These are phyloP conservation scores for Nezara viridula DNA, from an alignment of 2,888 invertebrate genomes.

Conservation along the genomic window DNA sequence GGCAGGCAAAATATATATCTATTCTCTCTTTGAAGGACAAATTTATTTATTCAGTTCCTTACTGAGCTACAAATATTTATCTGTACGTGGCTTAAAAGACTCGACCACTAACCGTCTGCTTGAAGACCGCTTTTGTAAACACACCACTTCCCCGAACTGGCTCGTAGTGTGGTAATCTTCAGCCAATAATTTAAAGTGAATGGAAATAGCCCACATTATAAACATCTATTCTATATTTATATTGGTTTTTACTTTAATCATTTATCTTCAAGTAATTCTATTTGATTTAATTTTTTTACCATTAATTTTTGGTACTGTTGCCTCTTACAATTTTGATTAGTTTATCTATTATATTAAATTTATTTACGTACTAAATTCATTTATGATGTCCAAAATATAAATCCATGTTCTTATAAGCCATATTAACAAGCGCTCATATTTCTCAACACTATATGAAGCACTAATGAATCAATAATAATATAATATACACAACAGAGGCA, in stretches of 20 bases:
- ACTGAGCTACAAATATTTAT: neutral
- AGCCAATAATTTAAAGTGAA: neutral
- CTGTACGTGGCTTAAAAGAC: neutral
- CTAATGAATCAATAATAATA: too few relatives aligned
- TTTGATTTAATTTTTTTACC: too few relatives aligned
- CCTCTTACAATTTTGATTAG: too few relatives aligned
- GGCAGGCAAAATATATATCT: neutral
- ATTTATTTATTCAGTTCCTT: slow-evolving; percentile 20
- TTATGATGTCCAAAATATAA: too few relatives aligned
- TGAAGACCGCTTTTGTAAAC: neutral
- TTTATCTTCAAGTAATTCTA: neutral
- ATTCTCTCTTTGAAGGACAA: neutral
- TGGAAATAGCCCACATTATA: neutral
- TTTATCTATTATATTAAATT: too few relatives aligned
- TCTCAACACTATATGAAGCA: too few relatives aligned
- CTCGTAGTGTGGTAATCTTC: neutral
- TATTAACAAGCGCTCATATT: too few relatives aligned
- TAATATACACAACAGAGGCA: too few relatives aligned
- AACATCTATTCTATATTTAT: neutral
- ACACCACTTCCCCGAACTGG: neutral
- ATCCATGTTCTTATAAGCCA: too few relatives aligned
- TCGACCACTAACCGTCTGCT: neutral
- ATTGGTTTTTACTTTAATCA: neutral
- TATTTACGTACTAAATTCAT: too few relatives aligned
- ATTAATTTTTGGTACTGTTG: too few relatives aligned